Percentiles rank a stretch among this genome's conserved stretches.
Evolutionary conservation across 2,888 invertebrate genomes (phyloP).

Genomic region (Himalopsyche kuldschensis): DNA sequence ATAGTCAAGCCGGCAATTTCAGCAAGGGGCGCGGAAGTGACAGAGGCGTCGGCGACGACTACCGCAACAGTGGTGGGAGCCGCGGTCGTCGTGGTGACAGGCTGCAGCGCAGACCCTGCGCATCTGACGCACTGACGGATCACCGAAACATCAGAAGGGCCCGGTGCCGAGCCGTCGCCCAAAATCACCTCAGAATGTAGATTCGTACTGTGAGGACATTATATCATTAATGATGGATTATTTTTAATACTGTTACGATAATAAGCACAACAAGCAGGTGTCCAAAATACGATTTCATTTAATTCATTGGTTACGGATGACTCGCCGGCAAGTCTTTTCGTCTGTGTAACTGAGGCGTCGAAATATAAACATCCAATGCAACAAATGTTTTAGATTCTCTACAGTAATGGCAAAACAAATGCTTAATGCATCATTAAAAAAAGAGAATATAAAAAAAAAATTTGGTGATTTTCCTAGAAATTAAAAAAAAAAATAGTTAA

Average conservation of each 20-base stretch:
- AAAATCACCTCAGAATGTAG: constrained; percentile 70
- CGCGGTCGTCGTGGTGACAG: neutral
- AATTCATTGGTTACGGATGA: no score
- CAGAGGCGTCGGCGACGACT: neutral
- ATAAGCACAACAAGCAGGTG: neutral
- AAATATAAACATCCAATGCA: no score
- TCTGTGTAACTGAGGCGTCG: no score
- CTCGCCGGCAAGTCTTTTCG: no score
- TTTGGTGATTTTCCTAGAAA: no score
- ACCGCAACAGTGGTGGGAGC: neutral
- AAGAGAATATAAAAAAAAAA: no score
- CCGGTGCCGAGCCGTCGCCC: constrained; percentile 65
- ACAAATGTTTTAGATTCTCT: no score
- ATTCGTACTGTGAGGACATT: constrained; percentile 57
- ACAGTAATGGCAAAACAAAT: no score
- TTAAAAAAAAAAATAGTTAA: no score
- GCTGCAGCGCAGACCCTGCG: constrained; percentile 35
- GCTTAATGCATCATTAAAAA: no score
- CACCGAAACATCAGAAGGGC: constrained; percentile 69
- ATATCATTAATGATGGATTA: neutral
- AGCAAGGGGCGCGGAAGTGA: neutral
- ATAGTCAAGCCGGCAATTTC: neutral
- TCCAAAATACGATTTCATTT: neutral
- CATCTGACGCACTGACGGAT: constrained; percentile 30
- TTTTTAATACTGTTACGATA: neutral